These are phyloP conservation scores for Alauda arvensis DNA, from an alignment of 2,797 vertebrate genomes.

Conservation along the genomic window DNA sequence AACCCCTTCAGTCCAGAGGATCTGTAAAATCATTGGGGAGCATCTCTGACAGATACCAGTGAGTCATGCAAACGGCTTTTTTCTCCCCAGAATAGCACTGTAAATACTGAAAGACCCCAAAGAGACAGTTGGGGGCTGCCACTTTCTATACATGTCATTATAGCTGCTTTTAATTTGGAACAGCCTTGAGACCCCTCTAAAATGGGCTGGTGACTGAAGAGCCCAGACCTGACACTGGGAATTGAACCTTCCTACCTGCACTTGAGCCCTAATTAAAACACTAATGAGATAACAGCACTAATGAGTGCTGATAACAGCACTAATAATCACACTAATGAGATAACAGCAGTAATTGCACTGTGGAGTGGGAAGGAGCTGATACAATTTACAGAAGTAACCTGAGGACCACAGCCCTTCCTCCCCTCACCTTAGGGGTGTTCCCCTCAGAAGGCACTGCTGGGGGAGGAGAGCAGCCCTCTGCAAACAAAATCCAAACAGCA, in stretches of 20 bases:
- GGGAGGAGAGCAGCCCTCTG: neutral
- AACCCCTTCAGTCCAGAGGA: neutral
- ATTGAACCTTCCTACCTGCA: neutral
- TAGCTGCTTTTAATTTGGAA: neutral
- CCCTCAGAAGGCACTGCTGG: neutral
- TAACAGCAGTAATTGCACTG: neutral
- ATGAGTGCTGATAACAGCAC: neutral
- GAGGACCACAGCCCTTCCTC: neutral
- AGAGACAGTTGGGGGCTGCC: neutral
- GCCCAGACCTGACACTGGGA: neutral
- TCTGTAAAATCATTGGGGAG: neutral
- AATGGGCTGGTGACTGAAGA: neutral
- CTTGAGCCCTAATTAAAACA: neutral
- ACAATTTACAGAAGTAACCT: neutral
- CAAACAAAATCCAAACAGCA: neutral
- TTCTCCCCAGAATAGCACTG: neutral
- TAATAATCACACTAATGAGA: neutral
- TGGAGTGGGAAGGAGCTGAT: neutral
- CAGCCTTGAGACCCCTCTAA: neutral
- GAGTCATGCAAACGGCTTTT: neutral
- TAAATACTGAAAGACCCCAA: neutral
- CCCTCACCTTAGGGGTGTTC: neutral
- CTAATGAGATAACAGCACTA: neutral
- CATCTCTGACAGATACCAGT: neutral
- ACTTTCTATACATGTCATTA: neutral